A percentile compares a stretch with the other conserved stretches of the same genome.
Conservation (phyloP, 2,113 vertebrate genomes). For the Acrocephalus arundinaceus region DNA sequence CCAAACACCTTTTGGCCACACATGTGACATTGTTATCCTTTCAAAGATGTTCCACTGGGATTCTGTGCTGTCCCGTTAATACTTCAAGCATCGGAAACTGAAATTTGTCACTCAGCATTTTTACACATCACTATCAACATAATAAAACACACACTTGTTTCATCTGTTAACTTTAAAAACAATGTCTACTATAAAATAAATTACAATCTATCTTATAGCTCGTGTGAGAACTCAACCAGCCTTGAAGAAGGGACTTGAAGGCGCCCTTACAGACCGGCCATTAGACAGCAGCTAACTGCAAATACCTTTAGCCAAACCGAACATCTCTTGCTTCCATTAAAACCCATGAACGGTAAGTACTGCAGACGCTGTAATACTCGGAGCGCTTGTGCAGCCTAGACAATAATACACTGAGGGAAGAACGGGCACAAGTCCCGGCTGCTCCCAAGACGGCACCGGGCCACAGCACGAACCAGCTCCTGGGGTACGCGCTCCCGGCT, state of each 20-base stretch:
- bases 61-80: neutral
- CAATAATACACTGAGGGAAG: rapidly evolving
- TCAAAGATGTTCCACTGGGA: neutral
- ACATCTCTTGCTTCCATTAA: neutral
- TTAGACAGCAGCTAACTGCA: neutral
- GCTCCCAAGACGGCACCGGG: neutral
- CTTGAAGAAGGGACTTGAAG: neutral
- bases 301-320: neutral
- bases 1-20: neutral
- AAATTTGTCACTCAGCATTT: neutral
- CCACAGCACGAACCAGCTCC: neutral
- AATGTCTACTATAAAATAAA: rapidly evolving
- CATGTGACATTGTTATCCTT: neutral
- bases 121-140: neutral
- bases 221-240: neutral
- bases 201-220: rapidly evolving
- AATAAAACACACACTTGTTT: neutral
- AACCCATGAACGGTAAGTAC: rapidly evolving
- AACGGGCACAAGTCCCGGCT: neutral
- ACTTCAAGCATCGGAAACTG: neutral
- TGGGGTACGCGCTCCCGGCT: rapidly evolving
- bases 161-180: neutral
- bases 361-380: rapidly evolving
- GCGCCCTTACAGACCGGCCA: rapidly evolving
- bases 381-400: rapidly evolving